These are phyloP conservation scores for Apaloderma vittatum DNA, from an alignment of 2,113 vertebrate species.

Conservation along the genomic window DNA sequence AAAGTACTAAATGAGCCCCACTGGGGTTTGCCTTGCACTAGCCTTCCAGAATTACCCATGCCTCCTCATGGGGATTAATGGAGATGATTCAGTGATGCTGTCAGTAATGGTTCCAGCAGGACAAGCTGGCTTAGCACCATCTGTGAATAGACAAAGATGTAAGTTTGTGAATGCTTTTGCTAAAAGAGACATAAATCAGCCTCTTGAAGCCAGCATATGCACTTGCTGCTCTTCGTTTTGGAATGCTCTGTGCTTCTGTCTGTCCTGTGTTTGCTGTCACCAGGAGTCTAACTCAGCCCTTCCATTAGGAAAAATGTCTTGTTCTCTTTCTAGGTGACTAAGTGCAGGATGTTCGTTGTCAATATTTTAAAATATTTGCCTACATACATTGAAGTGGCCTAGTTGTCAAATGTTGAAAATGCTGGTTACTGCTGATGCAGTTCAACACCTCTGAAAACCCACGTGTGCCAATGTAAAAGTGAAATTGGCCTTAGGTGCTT, in stretches of 20 bases:
- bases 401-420: slow-evolving; percentile 4
- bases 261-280: not conserved
- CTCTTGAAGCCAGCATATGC: not conserved
- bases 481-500: not conserved
- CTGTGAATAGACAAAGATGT: slow-evolving; percentile 27
- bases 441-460: not conserved
- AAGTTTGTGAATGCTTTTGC: slow-evolving; percentile 10
- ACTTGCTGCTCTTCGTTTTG: not conserved
- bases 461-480: not conserved
- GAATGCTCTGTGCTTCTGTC: not conserved
- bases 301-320: not conserved
- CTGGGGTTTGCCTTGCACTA: not conserved
- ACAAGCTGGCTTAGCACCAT: slow-evolving; percentile 14
- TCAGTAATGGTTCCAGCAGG: slow-evolving; percentile 37
- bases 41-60: slow-evolving; percentile 8
- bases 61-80: not conserved
- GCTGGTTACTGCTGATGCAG: not conserved
- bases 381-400: not conserved
- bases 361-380: slow-evolving; percentile 28
- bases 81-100: slow-evolving; percentile 14
- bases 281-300: not conserved
- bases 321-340: not conserved
- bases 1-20: not conserved
- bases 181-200: slow-evolving; percentile 33
- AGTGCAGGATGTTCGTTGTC: not conserved